A percentile compares a stretch with the other conserved stretches of the same genome.
Evolutionary conservation across 2,888 invertebrate species (phyloP).

Genomic region (Ichneumoninae sp.): DNA sequence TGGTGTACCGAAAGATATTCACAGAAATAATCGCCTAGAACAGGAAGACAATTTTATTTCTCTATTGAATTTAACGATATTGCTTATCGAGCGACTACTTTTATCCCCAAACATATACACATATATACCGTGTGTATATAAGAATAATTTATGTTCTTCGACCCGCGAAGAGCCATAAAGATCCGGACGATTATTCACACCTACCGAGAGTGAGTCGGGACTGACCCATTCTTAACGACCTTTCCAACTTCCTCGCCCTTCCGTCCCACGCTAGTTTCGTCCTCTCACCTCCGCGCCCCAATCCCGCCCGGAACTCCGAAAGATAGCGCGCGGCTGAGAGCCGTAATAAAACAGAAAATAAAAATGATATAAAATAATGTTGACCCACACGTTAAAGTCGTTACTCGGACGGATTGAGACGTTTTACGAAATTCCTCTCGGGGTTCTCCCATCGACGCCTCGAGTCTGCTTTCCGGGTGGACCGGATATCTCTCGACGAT

Average conservation of each 20-base stretch:
- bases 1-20: neutral
- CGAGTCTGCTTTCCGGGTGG: neutral
- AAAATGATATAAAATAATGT: conserved; percentile 15
- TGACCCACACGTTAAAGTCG: neutral
- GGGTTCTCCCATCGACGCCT: neutral
- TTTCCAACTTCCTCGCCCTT: conserved; percentile 13
- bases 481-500: neutral
- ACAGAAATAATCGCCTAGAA: neutral
- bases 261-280: neutral
- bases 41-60: conserved; percentile 7
- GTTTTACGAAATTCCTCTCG: conserved; percentile 21
- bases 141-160: conserved; percentile 23
- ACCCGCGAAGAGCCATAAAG: conserved; percentile 1
- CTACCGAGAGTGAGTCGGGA: conserved; percentile 8
- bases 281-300: neutral
- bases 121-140: neutral
- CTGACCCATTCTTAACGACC: conserved; percentile 37
- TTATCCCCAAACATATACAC: neutral
- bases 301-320: neutral
- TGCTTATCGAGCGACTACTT: neutral
- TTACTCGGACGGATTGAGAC: conserved; percentile 15
- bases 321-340: neutral
- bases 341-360: conserved; percentile 5
- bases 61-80: conserved; percentile 8
- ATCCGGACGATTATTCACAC: conserved; percentile 40